Base-by-base conservation (phyloP, 2,113 vertebrate species). In the Stigmatopora nigra region DNA sequence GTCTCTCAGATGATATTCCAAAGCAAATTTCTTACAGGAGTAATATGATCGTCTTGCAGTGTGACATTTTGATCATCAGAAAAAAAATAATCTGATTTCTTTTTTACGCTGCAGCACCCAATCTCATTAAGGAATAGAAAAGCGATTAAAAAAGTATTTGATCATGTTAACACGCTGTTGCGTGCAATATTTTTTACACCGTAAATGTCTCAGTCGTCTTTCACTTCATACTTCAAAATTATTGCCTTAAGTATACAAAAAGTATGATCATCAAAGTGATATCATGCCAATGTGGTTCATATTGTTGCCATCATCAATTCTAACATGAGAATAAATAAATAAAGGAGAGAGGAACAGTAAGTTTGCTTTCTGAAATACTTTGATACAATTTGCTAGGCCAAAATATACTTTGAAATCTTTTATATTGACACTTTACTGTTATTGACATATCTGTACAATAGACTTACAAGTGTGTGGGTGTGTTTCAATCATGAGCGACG, bases 401-500 rank as follows among this genome's bases (percentile, higher is more conserved):
- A 7, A 46, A 46, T 46, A 46, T 4, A 46, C 45, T 46, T 46
- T 7, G 9, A 46, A 12, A 11, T 46, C 12, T 46, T 46, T 46
- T 13, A 46, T 41, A 41, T 10, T 41, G 11, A 46, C 45, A 46
- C 22, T 55, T 22, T 14, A 55, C 19, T 55, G 12, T 22, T 31
- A 14, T 41, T 41, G 38, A 41, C 38, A 41, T 10, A 41, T 11
- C 12, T 12, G 25, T 55, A 25, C 4, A 55, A 55, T 55, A 22
- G 13, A 11, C 3, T 11, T 46, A 46, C 13, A 12, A 2, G 10
- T 53, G 51, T 53, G 51, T 19, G 51, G 6, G 51, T 9, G n/a
- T 19, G 22, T 31, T 5, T 61, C 78, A 67, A 73, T 68, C 68
- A 70, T 72, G 55, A 76, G 58, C 7, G 10, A 48, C 59, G 72